These are phyloP conservation scores for Tetanocera ferruginea DNA, from an alignment of 2,888 invertebrate species.

Conservation along the genomic window DNA sequence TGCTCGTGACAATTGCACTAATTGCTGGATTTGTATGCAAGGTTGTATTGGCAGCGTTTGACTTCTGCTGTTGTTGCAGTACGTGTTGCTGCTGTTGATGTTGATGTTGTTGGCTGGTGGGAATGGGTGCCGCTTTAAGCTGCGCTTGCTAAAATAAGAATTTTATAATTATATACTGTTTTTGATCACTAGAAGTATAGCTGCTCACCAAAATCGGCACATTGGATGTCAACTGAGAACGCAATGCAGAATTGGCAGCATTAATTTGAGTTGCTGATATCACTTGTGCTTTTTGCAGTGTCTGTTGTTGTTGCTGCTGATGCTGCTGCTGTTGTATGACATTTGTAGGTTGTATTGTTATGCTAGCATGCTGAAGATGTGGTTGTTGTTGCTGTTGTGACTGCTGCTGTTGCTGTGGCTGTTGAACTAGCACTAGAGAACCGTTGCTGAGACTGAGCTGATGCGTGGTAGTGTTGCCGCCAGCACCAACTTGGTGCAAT, in stretches of 20 bases:
- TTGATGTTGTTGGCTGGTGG: constrained; percentile 59
- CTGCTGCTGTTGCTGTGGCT: constrained; percentile 56
- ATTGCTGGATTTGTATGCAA: constrained; percentile 74
- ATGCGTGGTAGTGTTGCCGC: constrained; percentile 59
- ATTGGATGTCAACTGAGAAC: constrained; percentile 66
- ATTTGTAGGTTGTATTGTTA: constrained; percentile 66
- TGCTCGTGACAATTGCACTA: constrained; percentile 83
- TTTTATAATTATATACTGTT: not conserved
- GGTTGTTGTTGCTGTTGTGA: constrained; percentile 56
- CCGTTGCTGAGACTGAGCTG: constrained; percentile 68
- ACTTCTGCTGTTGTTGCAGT: constrained; percentile 54
- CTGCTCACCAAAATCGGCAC: constrained; percentile 79
- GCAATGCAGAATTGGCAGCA: constrained; percentile 68
- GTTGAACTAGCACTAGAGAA: constrained; percentile 66
- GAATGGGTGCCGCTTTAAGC: constrained; percentile 72
- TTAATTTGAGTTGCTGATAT: constrained; percentile 55
- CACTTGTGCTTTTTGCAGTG: constrained; percentile 55
- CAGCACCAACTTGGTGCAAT: constrained; percentile 54
- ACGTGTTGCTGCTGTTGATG: constrained; percentile 62
- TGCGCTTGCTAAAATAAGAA: constrained; percentile 75
- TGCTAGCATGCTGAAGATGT: constrained; percentile 59
- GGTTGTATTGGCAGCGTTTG: constrained; percentile 53
- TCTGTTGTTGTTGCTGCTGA: constrained; percentile 41
- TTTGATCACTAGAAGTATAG: not conserved
- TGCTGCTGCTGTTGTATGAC: constrained; percentile 62